A percentile compares a stretch with the other conserved stretches of the same genome.
phyloP scores from a whole-genome alignment of 23 tunicate genomes.

The Styela clava region DNA sequence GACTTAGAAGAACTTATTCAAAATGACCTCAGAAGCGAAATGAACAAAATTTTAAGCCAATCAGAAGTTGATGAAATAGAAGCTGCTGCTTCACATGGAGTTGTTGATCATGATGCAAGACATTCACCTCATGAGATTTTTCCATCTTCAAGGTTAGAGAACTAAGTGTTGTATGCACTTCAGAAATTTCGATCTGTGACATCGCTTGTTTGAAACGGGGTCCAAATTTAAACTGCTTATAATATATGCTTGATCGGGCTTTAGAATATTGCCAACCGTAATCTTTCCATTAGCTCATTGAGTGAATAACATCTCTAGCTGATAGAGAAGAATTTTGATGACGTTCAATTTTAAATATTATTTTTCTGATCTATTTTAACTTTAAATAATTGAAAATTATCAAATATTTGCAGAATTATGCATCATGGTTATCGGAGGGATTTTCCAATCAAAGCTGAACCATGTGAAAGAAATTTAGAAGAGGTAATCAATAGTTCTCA shows the following conservation, averaged over 20 bases:
- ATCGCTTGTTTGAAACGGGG: not conserved
- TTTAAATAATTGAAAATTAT: too few relatives aligned
- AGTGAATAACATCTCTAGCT: too few relatives aligned
- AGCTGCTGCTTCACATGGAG: conserved; percentile 6
- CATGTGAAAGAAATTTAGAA: not conserved
- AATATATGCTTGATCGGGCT: too few relatives aligned
- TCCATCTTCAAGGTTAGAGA: not conserved
- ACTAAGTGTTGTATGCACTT: too few relatives aligned
- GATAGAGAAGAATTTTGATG: too few relatives aligned
- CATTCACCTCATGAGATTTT: not conserved
- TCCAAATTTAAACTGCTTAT: not conserved
- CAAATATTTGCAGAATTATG: not conserved
- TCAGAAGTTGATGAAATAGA: conserved; percentile 41
- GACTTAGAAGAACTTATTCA: conserved; percentile 82
- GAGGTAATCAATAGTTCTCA: too few relatives aligned
- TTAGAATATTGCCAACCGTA: too few relatives aligned
- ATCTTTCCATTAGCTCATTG: too few relatives aligned
- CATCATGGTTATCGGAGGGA: not conserved
- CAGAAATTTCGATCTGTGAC: not conserved
- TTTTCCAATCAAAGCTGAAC: not conserved
- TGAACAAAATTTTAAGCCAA: conserved; percentile 78
- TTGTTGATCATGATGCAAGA: not conserved
- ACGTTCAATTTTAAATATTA: too few relatives aligned
- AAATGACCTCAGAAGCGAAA: conserved; percentile 70
- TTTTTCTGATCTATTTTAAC: too few relatives aligned